Evolutionary conservation across 2,888 invertebrate genomes (phyloP).

Genomic region (Cephus nigrinus): DNA sequence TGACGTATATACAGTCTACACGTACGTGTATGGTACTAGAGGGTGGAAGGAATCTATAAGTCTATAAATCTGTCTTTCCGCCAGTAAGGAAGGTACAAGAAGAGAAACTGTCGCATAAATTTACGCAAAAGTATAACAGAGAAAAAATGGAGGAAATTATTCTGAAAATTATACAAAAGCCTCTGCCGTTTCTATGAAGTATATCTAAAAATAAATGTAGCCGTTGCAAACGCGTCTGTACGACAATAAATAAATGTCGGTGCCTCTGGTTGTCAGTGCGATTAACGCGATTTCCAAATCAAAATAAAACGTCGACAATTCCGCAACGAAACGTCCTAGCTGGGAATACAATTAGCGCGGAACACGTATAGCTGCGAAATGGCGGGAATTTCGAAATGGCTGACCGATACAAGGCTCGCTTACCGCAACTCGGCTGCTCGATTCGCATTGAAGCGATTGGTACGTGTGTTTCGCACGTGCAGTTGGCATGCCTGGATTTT

Average conservation of each 20-base stretch:
- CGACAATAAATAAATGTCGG: background rate
- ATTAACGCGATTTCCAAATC: constrained; percentile 16
- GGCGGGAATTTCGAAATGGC: constrained; percentile 1
- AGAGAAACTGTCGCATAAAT: background rate
- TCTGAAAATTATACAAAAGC: background rate
- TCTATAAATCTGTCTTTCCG: constrained; percentile 54
- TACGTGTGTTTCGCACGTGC: constrained; percentile 11
- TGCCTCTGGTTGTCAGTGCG: background rate
- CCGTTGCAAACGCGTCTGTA: background rate
- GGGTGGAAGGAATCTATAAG: constrained; percentile 60
- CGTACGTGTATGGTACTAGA: constrained; percentile 25
- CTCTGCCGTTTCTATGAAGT: background rate
- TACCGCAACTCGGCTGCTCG: constrained; percentile 15
- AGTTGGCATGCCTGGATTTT: constrained; percentile 20
- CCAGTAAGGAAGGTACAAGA: background rate
- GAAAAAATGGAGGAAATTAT: background rate
- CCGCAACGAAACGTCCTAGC: background rate
- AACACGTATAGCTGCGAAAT: constrained; percentile 12
- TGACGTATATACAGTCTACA: background rate
- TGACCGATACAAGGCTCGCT: background rate
- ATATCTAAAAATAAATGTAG: background rate
- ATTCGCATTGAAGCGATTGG: constrained; percentile 5
- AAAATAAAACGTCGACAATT: constrained; percentile 38
- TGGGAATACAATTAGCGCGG: constrained; percentile 23
- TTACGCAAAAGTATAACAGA: background rate